A percentile compares a stretch with the other conserved stretches of the same genome.
Evolutionary conservation across 2,797 vertebrate genomes (phyloP).

Genomic region (Anguilla anguilla): DNA sequence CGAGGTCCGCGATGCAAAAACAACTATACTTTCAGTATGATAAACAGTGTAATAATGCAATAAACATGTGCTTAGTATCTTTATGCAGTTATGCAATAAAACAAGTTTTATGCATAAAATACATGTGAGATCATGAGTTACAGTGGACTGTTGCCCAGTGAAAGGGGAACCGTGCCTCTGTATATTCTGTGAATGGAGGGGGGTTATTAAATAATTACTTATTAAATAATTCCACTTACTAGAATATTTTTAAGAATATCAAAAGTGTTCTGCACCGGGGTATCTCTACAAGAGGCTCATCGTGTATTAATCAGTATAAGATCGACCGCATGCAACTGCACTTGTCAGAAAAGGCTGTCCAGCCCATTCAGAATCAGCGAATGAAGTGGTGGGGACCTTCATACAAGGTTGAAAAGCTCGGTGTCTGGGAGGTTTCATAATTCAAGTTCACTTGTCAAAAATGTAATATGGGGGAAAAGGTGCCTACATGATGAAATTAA

Average conservation of each 20-base stretch:
- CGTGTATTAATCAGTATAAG: neutral
- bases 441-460: neutral
- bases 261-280: neutral
- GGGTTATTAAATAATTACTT: neutral
- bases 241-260: neutral
- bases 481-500: neutral
- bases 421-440: neutral
- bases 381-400: neutral
- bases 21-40: neutral
- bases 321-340: neutral
- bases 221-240: neutral
- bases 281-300: neutral
- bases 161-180: neutral
- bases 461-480: neutral
- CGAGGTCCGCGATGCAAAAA: neutral
- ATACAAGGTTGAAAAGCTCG: neutral
- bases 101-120: neutral
- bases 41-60: neutral
- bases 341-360: neutral
- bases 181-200: neutral
- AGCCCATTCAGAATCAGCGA: neutral
- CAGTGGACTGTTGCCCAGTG: neutral
- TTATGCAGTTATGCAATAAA: slow-evolving; percentile 11
- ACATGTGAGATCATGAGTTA: neutral
- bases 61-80: neutral